Evolutionary conservation across 2,113 vertebrate genomes (phyloP), one percentile per base, ranked within the genome.

Genomic region (Ivindomyrus marchei): DNA sequence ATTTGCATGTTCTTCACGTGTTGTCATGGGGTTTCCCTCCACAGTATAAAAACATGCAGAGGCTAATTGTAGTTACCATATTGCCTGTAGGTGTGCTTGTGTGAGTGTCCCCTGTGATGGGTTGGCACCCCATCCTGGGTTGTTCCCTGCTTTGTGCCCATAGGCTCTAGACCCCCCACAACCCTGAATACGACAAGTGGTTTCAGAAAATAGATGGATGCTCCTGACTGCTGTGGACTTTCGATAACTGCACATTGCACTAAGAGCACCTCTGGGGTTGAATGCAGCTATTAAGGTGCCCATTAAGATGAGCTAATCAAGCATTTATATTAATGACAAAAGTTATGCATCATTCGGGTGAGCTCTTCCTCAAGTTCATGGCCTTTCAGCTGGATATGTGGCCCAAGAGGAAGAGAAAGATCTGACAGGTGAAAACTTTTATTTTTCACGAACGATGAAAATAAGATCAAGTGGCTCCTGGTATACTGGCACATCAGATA

Each of bases 351-450:
- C n/a, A 13, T 50, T 4, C 21, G 7, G 10, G 36, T 10, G 10
- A 58, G 52, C 36, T 62, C n/a, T 27, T 87, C 50, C 36, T 88
- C 24, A 58, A 45, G 27, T 24, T 42, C 56, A 66, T 11, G 19
- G 39, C n/a, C 52, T 62, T 62, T 45, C 17, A 45, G 39, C 24
- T 15, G 52, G 58, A 88, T 58, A 58, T 58, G 5, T 4, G 56
- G 15, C 39, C 87, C 31, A 21, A 86, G 85, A 50, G 21, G 3
- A 36, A 15, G 31, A 15, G n/a, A 45, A 11, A 36, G 21, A 88
- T 88, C 53, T 66, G 87, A 45, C 87, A 88, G 87, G 53, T 62
- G 36, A 88, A 66, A 88, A 88, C 87, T 88, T 88, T 66, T 88
- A 66, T 88, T 66, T 66, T 88, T 66, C 87, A 66, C 58, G 39